Base-by-base conservation (phyloP, 2,888 invertebrate species). In the Gastrophysa polygoni region DNA sequence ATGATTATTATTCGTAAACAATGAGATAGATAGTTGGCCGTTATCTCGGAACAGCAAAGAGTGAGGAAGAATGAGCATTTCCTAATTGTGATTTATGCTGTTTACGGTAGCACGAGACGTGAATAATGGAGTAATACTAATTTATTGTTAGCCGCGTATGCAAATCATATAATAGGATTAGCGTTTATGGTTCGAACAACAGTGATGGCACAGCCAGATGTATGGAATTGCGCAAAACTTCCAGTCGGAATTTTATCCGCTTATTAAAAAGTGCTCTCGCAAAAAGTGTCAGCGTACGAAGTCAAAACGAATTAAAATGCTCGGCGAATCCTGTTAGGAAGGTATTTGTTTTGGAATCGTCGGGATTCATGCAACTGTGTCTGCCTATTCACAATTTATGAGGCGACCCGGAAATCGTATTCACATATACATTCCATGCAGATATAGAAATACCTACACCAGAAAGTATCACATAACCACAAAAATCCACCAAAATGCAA, bases 111-210 rank as follows among this genome's bases (percentile, higher is more conserved):
- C 71, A 71, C 63, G 68, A 69, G 69, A 72, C 74, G 75, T 78
- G 77, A 79, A 78, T 79, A 78, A 79, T 78, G 77, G 75, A 74
- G 73, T 78, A 79, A 79, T 78, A 76, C 78, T 77, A 78, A 79
- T 79, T 79, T 79, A 79, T 79, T 72, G 78, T 76, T 72, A 73
- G 76, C 71, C 73, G 73, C 74, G 77, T 77, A 78, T 78, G 79
- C 78, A 78, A 78, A 78, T 79, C 78, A 74, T 72, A 71, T 78
- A 79, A 79, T 78, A 78, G 77, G 79, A 79, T 79, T 78, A 79
- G 61, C 73, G 73, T 75, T 74, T 73, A 75, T 72, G 69, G 73
- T 73, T 62, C 66, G 68, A 68, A 72, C 66, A 69, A 61, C 69
- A 64, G 46, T 52, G 59, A 38, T 38, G 38, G 38, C 47, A 28